Conservation (phyloP, 2,888 invertebrate species). For the Asteroscopus sphinx region DNA sequence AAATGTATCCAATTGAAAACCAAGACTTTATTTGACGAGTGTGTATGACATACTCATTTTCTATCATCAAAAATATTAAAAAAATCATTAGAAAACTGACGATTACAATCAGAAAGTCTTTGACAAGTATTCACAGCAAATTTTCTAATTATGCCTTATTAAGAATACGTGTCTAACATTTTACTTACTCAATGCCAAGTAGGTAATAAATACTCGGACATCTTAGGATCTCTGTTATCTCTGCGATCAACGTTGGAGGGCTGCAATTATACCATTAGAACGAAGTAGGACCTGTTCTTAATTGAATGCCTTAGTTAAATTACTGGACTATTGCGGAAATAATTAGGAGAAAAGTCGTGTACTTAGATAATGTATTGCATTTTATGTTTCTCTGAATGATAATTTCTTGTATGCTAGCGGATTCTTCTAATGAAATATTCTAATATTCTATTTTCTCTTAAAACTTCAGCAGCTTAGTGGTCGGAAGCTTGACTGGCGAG, state of each 20-base stretch:
- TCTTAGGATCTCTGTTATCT: conserved; percentile 37
- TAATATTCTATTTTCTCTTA: too few species aligned
- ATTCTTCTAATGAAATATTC: too few species aligned
- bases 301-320: conserved; percentile 40
- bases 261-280: conserved; percentile 47
- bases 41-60: conserved; percentile 2
- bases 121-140: conserved; percentile 29
- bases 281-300: conserved; percentile 35
- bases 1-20: conserved; percentile 1
- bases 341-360: conserved; percentile 42
- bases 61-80: conserved; percentile 14
- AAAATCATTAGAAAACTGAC: conserved; percentile 30
- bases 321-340: conserved; percentile 38
- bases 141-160: conserved; percentile 40
- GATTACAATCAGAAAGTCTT: conserved; percentile 38
- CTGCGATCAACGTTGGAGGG: conserved; percentile 25
- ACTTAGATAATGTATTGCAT: conserved; percentile 4
- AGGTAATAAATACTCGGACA: conserved; percentile 21
- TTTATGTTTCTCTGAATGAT: conserved; percentile 24
- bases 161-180: conserved; percentile 14
- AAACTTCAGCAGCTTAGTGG: too few species aligned
- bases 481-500: too few species aligned
- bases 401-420: too few species aligned
- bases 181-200: not conserved
- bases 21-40: conserved; percentile 4